Conservation (phyloP, 2,888 invertebrate genomes). For the Sarcophaga caerulescens region DNA sequence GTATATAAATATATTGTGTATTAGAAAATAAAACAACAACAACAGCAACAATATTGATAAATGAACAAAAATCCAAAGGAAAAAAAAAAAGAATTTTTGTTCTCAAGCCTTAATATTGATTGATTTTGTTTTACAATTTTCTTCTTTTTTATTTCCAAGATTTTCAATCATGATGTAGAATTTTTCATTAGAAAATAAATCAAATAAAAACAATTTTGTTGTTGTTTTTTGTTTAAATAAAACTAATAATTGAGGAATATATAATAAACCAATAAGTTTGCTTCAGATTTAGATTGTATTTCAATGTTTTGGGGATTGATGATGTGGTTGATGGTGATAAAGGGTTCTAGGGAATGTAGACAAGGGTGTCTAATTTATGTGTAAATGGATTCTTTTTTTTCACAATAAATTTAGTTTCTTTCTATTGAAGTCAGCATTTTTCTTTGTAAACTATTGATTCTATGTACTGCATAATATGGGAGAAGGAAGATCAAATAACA, state of each 20-base stretch:
- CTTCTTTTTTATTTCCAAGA: neutral
- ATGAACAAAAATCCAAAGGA: neutral
- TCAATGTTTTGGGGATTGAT: too few relatives aligned
- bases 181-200: neutral
- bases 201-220: too few relatives aligned
- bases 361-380: too few relatives aligned
- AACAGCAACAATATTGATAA: neutral
- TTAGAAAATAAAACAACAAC: neutral
- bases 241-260: too few relatives aligned
- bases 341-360: too few relatives aligned
- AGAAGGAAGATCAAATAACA: neutral
- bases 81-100: conserved; percentile 26
- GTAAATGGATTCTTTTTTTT: too few relatives aligned
- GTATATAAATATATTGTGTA: too few relatives aligned
- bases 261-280: too few relatives aligned
- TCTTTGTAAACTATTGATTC: neutral
- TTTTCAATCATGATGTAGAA: neutral
- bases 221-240: too few relatives aligned
- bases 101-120: conserved; percentile 64
- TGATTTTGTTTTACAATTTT: conserved; percentile 49
- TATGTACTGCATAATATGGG: neutral
- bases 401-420: neutral
- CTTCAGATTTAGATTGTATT: too few relatives aligned
- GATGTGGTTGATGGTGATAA: too few relatives aligned
- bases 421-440: neutral